Evolutionary conservation across 2,113 vertebrate genomes (phyloP).

Genomic region (Dermatemys mawii): DNA sequence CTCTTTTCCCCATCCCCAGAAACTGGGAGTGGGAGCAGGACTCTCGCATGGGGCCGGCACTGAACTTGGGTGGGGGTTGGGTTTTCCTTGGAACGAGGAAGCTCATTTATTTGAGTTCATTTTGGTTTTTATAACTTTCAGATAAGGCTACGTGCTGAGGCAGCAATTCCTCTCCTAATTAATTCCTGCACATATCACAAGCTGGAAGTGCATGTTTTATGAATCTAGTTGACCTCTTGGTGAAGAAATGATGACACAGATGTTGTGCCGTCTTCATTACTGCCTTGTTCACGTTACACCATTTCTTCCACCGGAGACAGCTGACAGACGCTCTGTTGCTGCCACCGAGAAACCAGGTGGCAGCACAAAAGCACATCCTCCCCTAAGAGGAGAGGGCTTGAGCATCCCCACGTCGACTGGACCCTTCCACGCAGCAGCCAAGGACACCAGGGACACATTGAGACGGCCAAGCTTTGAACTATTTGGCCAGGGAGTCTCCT

Average conservation of each 20-base stretch:
- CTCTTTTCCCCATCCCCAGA: neutral
- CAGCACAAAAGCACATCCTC: fast-evolving
- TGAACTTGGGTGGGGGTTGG: neutral
- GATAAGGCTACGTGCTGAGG: constrained; percentile 69
- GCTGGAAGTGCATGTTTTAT: constrained; percentile 67
- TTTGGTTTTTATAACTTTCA: constrained; percentile 73
- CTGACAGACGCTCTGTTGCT: constrained; percentile 30
- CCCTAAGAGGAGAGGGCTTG: neutral
- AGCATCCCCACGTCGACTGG: neutral
- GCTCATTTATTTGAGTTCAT: constrained; percentile 66
- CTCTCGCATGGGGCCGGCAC: neutral
- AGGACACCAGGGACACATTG: fast-evolving
- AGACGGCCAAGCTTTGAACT: fast-evolving
- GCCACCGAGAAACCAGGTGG: constrained; percentile 4
- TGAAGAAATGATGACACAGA: constrained; percentile 78
- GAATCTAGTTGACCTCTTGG: constrained; percentile 76
- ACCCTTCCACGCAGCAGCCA: neutral
- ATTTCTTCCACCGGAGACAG: neutral
- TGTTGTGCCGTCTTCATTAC: constrained; percentile 45
- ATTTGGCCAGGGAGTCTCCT: fast-evolving
- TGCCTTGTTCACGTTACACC: constrained; percentile 66
- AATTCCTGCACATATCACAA: constrained; percentile 78
- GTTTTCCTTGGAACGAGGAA: neutral
- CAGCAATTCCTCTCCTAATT: constrained; percentile 78
- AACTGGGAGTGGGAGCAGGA: fast-evolving